A percentile compares a stretch with the other conserved stretches of the same genome.
Conservation (phyloP, 2,113 vertebrate genomes). For the Anhinga rufa region DNA sequence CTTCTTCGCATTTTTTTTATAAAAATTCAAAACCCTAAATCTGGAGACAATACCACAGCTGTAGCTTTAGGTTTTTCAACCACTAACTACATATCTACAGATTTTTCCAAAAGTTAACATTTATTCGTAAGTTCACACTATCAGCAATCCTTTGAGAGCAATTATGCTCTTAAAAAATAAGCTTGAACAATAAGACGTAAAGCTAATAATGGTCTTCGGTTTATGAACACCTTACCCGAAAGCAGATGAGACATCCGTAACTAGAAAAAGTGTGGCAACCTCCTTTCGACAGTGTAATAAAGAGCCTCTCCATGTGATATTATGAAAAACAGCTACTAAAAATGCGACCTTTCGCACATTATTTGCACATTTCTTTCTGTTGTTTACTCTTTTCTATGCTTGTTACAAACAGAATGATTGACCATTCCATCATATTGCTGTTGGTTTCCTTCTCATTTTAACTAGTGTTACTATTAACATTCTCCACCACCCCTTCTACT, state of each 20-base stretch:
- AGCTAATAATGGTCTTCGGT: constrained; percentile 25
- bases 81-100: constrained; percentile 24
- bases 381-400: neutral
- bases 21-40: neutral
- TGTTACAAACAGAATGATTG: neutral
- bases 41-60: neutral
- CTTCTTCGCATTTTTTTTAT: neutral
- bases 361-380: neutral
- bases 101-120: constrained; percentile 62
- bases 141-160: constrained; percentile 13
- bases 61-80: neutral
- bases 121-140: constrained; percentile 57
- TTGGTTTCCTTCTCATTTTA: neutral
- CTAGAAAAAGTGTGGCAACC: neutral
- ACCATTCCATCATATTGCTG: neutral
- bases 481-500: neutral
- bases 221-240: constrained; percentile 31
- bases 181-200: constrained; percentile 44
- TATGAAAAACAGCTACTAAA: neutral
- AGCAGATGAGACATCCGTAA: neutral
- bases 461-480: neutral
- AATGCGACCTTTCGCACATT: neutral
- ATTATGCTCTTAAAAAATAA: constrained; percentile 38
- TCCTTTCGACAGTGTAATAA: neutral
- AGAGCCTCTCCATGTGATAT: neutral